These are phyloP conservation scores for Odontophorus gujanensis DNA, from an alignment of 2,113 vertebrate genomes.

Conservation along the genomic window DNA sequence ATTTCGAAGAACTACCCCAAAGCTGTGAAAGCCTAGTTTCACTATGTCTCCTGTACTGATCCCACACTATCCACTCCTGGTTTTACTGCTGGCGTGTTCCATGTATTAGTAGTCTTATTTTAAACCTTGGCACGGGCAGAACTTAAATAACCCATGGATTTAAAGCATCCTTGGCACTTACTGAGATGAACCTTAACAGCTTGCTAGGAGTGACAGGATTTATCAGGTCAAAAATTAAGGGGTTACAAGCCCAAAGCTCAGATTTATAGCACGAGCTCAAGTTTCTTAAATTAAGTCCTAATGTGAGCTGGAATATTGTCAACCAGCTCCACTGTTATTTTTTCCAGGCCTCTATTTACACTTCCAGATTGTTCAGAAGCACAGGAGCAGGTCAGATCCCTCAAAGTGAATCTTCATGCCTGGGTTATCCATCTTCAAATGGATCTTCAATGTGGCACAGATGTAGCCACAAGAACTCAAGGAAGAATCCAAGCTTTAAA, in stretches of 20 bases:
- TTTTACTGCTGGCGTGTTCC: neutral
- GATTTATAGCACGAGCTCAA: neutral
- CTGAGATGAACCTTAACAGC: neutral
- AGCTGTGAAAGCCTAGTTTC: neutral
- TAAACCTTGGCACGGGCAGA: neutral
- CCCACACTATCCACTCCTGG: neutral
- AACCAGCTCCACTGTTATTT: slow-evolving; percentile 31
- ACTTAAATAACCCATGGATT: slow-evolving; percentile 27
- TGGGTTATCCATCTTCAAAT: neutral
- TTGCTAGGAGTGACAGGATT: neutral
- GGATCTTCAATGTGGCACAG: neutral
- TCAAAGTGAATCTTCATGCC: neutral
- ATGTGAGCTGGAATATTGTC: neutral
- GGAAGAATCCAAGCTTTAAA: neutral
- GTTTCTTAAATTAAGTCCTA: slow-evolving; percentile 12
- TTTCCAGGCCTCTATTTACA: slow-evolving; percentile 56
- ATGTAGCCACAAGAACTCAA: neutral
- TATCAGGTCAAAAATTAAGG: slow-evolving; percentile 17
- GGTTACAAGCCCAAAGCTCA: slow-evolving; percentile 1
- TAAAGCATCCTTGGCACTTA: neutral
- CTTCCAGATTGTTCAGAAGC: slow-evolving; percentile 29
- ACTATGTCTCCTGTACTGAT: neutral
- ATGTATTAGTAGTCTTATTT: slow-evolving; percentile 26
- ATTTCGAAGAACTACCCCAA: neutral
- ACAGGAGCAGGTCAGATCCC: slow-evolving; percentile 3